Base-by-base conservation (phyloP, 2,888 invertebrate genomes). In the Neria commutata region DNA sequence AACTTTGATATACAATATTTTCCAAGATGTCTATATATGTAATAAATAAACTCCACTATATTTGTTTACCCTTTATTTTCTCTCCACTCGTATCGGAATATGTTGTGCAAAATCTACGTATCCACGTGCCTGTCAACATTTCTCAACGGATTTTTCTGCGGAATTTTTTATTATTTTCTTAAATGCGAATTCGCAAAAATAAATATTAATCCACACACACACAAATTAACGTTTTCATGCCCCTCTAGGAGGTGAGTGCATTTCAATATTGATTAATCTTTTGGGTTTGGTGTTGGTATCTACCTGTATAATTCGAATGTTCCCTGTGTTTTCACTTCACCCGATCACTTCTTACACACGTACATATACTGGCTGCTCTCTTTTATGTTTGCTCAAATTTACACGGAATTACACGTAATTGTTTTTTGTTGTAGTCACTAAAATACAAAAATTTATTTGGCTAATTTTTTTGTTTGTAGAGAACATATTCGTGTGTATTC, bases 181-280 rank as follows among this genome's bases (percentile, higher is more conserved):
- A 37, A 37, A 37, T 14, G n/a, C n/a, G n/a, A n/a, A n/a, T n/a
- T n/a, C n/a, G n/a, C n/a, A 11, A 37, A 37, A 5, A 14, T 37
- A 37, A 37, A 37, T n/a, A 4, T 37, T 37, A 37, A 37, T n/a
- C n/a, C n/a, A n/a, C n/a, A n/a, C n/a, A n/a, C n/a, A n/a, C n/a
- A n/a, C n/a, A n/a, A n/a, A n/a, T n/a, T n/a, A 59, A 60, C 62
- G 45, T 64, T 62, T 48, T 64, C 55, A 67, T 62, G 64, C 59
- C 60, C 58, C 58, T 55, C 50, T 61, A 77, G 77, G 77, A 77
- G 77, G 77, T 77, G 77, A 77, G 77, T 77, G 74, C 67, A 65
- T 66, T 65, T 64, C 54, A 67, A 57, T 67, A 56, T 21, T 42
- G n/a, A 37, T 14, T 37, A 37, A 37, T 37, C 34, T 56, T 48